A percentile compares a stretch with the other conserved stretches of the same genome.
Conservation (phyloP, 2,113 vertebrate genomes). For the Chaetodon trifascialis region DNA sequence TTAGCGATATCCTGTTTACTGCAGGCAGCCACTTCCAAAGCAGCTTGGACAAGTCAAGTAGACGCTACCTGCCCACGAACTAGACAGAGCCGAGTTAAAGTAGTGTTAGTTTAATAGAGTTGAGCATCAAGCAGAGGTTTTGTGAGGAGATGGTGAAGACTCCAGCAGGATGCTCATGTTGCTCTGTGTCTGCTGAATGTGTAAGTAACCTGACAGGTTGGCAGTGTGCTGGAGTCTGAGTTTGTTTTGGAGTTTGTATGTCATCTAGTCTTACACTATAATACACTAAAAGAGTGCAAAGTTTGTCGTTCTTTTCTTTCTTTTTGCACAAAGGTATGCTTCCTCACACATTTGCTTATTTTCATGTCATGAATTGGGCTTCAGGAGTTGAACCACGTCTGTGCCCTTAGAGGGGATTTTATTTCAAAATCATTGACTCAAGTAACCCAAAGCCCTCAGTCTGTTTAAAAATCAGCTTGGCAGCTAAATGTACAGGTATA, state of each 20-base stretch:
- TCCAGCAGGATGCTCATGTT: background rate
- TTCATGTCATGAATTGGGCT: background rate
- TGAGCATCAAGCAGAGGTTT: background rate
- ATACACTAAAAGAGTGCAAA: background rate
- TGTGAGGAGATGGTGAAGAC: background rate
- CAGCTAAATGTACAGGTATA: background rate
- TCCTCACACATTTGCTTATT: background rate
- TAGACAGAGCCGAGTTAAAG: background rate
- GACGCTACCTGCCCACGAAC: background rate
- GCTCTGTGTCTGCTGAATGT: slow-evolving; percentile 6
- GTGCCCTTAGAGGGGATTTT: background rate
- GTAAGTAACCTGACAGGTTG: background rate
- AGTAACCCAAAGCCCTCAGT: background rate
- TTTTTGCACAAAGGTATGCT: background rate
- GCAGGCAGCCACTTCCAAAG: background rate
- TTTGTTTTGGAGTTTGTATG: background rate
- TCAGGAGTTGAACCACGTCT: background rate
- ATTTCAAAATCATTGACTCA: background rate
- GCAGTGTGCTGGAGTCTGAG: background rate
- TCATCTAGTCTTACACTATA: background rate
- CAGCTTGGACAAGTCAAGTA: background rate
- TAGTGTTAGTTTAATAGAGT: background rate
- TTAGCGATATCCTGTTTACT: background rate
- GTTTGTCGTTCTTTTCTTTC: background rate
- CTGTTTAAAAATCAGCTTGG: background rate